phyloP scores from a whole-genome alignment of 1,140 invertebrate genomes.

The Orius insidiosus region DNA sequence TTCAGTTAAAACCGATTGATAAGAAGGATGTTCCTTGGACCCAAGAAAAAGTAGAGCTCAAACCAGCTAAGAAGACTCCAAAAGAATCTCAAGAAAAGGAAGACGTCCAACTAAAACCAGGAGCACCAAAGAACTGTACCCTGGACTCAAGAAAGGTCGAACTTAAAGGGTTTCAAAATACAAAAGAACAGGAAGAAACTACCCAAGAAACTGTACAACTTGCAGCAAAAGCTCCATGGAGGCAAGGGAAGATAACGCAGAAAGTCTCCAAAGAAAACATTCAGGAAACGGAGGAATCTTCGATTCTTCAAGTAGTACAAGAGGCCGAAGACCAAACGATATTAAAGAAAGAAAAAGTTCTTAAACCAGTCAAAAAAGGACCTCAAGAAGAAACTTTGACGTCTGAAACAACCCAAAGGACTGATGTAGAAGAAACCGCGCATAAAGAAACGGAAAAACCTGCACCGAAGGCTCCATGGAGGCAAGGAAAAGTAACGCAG shows the following conservation, averaged over 20 bases:
- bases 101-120: slow-evolving; percentile 28
- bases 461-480: no score
- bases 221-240: neutral
- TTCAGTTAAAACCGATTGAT: neutral
- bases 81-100: slow-evolving; percentile 23
- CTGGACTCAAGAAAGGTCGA: slow-evolving; percentile 23
- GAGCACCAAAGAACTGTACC: neutral
- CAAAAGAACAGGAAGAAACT: slow-evolving; percentile 22
- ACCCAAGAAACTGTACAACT: slow-evolving; percentile 25
- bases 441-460: no score
- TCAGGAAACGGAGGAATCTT: slow-evolving; percentile 20
- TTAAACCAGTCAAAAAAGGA: no score
- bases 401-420: no score
- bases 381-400: no score
- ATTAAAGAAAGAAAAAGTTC: no score
- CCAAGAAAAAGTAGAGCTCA: slow-evolving; percentile 24
- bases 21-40: slow-evolving; percentile 23
- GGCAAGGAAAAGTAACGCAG: no score
- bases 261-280: slow-evolving; percentile 20
- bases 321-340: no score
- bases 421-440: no score
- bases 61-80: slow-evolving; percentile 21
- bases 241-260: neutral
- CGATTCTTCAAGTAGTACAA: no score
- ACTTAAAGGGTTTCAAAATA: slow-evolving; percentile 24